Evolutionary conservation across 2,888 invertebrate genomes (phyloP).

Genomic region (Chymomyza procnemis): DNA sequence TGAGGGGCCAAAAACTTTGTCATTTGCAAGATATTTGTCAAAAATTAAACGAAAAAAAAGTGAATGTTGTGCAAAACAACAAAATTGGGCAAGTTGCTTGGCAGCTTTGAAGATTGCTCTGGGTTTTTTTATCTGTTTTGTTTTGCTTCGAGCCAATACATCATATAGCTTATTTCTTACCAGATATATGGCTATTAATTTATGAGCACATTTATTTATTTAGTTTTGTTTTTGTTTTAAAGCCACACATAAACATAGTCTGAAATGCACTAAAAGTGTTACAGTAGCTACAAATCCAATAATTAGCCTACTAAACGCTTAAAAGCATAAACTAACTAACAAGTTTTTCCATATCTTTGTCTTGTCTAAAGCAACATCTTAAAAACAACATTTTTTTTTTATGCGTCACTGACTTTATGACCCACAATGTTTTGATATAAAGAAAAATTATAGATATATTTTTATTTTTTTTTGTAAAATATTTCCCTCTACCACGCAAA

Average conservation of each 20-base stretch:
- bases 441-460: conserved; percentile 9
- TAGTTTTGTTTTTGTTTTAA: conserved; percentile 12
- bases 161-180: background rate
- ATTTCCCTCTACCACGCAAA: conserved; percentile 43
- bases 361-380: conserved; percentile 6
- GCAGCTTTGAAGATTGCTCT: background rate
- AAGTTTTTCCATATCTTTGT: too few relatives aligned
- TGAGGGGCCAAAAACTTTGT: conserved; percentile 7
- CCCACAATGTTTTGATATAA: conserved; percentile 50
- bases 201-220: conserved; percentile 19
- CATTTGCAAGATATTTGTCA: conserved; percentile 22
- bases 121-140: background rate
- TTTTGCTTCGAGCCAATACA: conserved; percentile 23
- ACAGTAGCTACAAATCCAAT: background rate
- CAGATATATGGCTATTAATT: conserved; percentile 3
- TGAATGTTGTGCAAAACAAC: background rate
- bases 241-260: background rate
- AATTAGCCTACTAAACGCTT: background rate
- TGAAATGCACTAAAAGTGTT: conserved; percentile 1
- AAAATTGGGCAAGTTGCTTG: background rate
- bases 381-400: background rate
- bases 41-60: background rate
- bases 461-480: background rate
- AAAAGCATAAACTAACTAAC: background rate
- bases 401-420: conserved; percentile 64